Evolutionary conservation across 2,113 vertebrate species (phyloP).

Genomic region (Calyptomena viridis): DNA sequence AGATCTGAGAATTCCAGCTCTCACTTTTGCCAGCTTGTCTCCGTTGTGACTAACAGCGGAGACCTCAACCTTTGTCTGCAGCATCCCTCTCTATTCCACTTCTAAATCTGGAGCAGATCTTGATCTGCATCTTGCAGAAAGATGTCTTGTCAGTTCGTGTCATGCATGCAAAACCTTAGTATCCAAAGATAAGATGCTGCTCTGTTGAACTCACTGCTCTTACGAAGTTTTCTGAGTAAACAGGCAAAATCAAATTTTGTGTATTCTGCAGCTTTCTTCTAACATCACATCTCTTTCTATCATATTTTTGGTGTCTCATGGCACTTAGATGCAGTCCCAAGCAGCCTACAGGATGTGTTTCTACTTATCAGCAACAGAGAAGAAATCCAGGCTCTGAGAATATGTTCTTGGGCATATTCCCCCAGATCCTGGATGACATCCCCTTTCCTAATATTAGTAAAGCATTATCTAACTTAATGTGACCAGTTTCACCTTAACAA

Average conservation of each 20-base stretch:
- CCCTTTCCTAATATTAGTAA: background rate
- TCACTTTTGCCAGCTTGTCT: conserved; percentile 7
- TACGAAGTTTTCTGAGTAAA: conserved; percentile 37
- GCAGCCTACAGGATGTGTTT: background rate
- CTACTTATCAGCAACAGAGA: background rate
- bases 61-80: conserved; percentile 7
- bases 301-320: background rate
- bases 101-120: conserved; percentile 24
- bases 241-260: background rate
- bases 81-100: background rate
- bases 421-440: background rate
- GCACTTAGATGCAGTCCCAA: background rate
- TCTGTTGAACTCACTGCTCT: background rate
- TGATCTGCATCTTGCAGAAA: background rate
- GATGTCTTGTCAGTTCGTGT: background rate
- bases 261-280: conserved; percentile 4
- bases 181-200: background rate
- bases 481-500: background rate
- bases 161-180: conserved; percentile 14
- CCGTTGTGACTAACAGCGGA: conserved; percentile 18
- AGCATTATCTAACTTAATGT: background rate
- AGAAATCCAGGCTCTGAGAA: background rate
- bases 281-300: background rate
- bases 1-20: conserved; percentile 44
- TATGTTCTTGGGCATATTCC: background rate